Evolutionary conservation across 2,113 vertebrate species (phyloP).

Genomic region (Apodemus sylvaticus): DNA sequence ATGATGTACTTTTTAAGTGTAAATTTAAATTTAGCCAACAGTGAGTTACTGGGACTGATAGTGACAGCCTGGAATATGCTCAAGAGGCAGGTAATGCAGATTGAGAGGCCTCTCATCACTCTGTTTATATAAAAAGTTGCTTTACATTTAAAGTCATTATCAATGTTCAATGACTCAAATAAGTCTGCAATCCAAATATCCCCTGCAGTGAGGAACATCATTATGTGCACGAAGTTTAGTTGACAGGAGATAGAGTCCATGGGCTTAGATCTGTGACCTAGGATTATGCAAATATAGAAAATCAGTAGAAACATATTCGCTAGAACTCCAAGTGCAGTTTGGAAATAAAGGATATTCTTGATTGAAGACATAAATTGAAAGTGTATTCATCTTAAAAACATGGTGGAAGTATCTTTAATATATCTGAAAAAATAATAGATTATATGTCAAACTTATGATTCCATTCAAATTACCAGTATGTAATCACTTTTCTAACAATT

Average conservation of each 20-base stretch:
- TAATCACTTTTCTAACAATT: background rate
- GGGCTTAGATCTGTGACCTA: background rate
- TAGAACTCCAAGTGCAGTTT: background rate
- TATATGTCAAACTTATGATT: background rate
- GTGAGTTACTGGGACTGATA: background rate
- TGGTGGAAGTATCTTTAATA: too few relatives aligned
- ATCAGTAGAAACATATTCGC: background rate
- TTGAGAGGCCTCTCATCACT: background rate
- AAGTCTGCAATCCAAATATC: background rate
- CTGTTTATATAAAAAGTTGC: background rate
- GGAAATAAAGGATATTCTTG: background rate
- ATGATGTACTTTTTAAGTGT: background rate
- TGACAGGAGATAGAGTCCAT: background rate
- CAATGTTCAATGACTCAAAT: background rate
- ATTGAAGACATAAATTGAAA: too few relatives aligned
- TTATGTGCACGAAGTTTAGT: too few relatives aligned
- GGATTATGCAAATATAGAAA: background rate
- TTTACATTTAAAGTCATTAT: background rate
- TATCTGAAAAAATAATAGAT: too few relatives aligned
- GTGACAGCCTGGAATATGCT: background rate
- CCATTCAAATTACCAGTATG: rapidly evolving
- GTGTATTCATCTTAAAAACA: too few relatives aligned
- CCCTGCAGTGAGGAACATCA: too few relatives aligned
- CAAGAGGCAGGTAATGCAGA: background rate
- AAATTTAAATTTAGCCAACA: background rate